Percentiles rank a stretch among this genome's conserved stretches.
These are phyloP conservation scores for Orchesella flavescens DNA, from an alignment of 2,888 invertebrate species.

Conservation along the genomic window DNA sequence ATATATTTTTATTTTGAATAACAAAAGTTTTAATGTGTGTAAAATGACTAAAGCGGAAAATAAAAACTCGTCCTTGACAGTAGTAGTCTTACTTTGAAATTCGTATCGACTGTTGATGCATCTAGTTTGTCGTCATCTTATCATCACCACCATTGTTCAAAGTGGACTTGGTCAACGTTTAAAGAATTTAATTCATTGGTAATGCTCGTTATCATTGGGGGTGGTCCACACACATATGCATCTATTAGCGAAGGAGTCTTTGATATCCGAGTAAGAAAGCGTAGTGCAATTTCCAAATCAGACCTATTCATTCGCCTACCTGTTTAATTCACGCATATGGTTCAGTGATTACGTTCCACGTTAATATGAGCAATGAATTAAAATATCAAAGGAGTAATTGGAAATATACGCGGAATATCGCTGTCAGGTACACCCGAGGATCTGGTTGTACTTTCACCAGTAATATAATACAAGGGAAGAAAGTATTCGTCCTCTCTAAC, in stretches of 20 bases:
- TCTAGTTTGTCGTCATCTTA: no score
- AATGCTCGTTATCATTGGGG: slow-evolving; percentile 70
- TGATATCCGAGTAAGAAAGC: neutral
- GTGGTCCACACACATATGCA: slow-evolving; percentile 72
- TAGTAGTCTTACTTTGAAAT: no score
- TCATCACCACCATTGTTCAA: slow-evolving; percentile 71
- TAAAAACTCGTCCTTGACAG: no score
- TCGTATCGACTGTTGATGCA: no score
- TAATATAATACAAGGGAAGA: slow-evolving; percentile 40
- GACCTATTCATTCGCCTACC: slow-evolving; percentile 38
- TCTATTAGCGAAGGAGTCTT: slow-evolving; percentile 8
- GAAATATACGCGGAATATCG: neutral
- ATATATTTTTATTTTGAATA: no score
- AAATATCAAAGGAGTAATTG: slow-evolving; percentile 13
- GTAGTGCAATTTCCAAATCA: slow-evolving; percentile 10
- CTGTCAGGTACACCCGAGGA: neutral
- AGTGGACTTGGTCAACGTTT: slow-evolving; percentile 65
- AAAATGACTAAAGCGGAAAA: no score
- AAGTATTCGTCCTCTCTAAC: slow-evolving; percentile 20
- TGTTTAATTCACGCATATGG: slow-evolving; percentile 9
- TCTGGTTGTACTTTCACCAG: no score
- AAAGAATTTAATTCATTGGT: slow-evolving; percentile 56
- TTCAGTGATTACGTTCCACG: neutral
- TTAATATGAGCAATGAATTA: neutral
- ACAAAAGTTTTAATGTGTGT: no score